Conservation (phyloP, 2,888 invertebrate genomes). For the Vannuccia rotundouncinata region DNA sequence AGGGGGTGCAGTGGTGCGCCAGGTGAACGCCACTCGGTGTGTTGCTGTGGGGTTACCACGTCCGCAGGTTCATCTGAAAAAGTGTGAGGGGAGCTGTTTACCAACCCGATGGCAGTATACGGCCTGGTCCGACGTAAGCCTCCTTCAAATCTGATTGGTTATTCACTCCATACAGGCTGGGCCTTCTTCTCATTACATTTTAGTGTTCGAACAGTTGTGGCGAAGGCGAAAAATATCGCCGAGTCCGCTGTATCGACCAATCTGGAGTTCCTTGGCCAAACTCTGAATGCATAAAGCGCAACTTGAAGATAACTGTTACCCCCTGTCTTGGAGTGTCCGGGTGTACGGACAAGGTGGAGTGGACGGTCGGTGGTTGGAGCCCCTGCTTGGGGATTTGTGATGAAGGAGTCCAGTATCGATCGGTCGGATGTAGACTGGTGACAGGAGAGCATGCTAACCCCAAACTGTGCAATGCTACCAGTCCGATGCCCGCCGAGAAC, state of each 20-base stretch:
- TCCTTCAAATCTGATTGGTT: background rate
- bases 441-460: background rate
- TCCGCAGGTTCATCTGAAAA: background rate
- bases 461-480: background rate
- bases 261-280: background rate
- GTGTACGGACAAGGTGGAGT: background rate
- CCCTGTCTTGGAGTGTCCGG: background rate
- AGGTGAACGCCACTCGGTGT: slow-evolving; percentile 3
- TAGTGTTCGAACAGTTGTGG: background rate
- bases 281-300: background rate
- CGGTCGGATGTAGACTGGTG: background rate
- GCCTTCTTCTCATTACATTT: background rate
- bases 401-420: background rate
- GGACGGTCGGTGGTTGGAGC: background rate
- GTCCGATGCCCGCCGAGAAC: background rate
- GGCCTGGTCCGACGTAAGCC: background rate
- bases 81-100: background rate
- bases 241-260: background rate
- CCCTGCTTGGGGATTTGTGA: background rate
- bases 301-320: background rate
- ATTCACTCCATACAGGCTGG: background rate
- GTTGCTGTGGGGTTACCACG: background rate
- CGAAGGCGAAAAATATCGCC: background rate
- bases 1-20: background rate
- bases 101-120: background rate